phyloP scores from a whole-genome alignment of 2,113 vertebrate genomes.

The Ictidomys tridecemlineatus region DNA sequence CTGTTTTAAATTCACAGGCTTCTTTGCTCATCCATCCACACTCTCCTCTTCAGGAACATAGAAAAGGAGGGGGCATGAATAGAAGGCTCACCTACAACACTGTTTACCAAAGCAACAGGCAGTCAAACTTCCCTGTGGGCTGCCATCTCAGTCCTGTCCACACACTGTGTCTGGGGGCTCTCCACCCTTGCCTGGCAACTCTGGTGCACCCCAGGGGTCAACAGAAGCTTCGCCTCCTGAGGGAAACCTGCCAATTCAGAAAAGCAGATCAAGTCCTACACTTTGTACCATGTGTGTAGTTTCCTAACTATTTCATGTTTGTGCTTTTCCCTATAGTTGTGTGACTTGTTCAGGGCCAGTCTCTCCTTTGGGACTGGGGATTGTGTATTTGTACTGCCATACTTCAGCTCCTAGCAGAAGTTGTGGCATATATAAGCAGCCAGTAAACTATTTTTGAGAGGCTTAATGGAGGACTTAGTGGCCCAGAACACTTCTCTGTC shows the following conservation, averaged over 20 bases:
- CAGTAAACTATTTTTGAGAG: no score
- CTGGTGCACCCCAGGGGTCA: neutral
- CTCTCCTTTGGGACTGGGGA: neutral
- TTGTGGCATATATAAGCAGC: no score
- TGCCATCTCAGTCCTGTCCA: neutral
- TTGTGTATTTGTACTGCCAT: neutral
- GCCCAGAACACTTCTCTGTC: neutral
- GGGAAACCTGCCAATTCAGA: neutral
- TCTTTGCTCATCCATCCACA: neutral
- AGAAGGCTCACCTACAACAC: fast-evolving
- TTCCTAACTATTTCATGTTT: neutral
- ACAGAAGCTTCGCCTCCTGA: neutral
- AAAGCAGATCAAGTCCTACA: no score
- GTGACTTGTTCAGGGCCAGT: neutral
- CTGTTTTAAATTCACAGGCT: neutral
- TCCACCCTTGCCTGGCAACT: neutral
- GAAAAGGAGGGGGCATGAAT: fast-evolving
- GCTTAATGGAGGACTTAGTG: no score
- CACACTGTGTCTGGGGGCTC: neutral
- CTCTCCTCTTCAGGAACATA: neutral
- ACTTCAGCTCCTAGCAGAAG: neutral
- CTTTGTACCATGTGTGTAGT: fast-evolving
- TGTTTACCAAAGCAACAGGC: no score
- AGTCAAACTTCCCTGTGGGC: no score
- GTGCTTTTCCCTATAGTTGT: no score